phyloP scores from a whole-genome alignment of 1,140 invertebrate species.

The Battus philenor region DNA sequence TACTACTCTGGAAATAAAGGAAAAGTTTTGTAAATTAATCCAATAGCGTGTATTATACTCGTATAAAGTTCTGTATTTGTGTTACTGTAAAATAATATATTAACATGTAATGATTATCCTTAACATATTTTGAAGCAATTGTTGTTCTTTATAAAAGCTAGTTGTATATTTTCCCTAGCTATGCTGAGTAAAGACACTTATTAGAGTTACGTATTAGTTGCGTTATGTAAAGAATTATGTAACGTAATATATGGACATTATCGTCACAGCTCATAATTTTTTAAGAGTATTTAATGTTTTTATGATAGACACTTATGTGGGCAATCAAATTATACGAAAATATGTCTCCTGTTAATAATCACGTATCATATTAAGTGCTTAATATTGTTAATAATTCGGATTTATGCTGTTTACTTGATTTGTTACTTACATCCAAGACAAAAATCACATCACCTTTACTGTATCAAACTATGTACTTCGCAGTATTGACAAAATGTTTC shows the following conservation, averaged over 20 bases:
- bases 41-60: too few relatives aligned
- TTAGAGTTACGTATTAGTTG: constrained; percentile 3
- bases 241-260: constrained; percentile 3
- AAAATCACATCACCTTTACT: too few relatives aligned
- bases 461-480: too few relatives aligned
- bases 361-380: constrained; percentile 18
- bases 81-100: too few relatives aligned
- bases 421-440: too few relatives aligned
- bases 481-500: too few relatives aligned
- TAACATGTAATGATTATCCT: constrained; percentile 9
- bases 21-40: too few relatives aligned
- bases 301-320: constrained; percentile 46
- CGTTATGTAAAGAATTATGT: constrained; percentile 3
- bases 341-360: constrained; percentile 64
- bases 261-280: too few relatives aligned
- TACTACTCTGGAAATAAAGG: too few relatives aligned
- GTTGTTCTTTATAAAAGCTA: constrained; percentile 3
- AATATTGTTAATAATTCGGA: constrained; percentile 7
- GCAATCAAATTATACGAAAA: constrained; percentile 68
- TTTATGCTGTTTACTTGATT: background rate
- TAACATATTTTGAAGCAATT: constrained; percentile 7
- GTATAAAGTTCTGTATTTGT: too few relatives aligned
- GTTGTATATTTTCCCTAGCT: constrained; percentile 3
- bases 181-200: constrained; percentile 1
- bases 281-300: too few relatives aligned